These are phyloP conservation scores for Ramazzottius varieornatus DNA, from an alignment of 2,888 invertebrate species.

Conservation along the genomic window DNA sequence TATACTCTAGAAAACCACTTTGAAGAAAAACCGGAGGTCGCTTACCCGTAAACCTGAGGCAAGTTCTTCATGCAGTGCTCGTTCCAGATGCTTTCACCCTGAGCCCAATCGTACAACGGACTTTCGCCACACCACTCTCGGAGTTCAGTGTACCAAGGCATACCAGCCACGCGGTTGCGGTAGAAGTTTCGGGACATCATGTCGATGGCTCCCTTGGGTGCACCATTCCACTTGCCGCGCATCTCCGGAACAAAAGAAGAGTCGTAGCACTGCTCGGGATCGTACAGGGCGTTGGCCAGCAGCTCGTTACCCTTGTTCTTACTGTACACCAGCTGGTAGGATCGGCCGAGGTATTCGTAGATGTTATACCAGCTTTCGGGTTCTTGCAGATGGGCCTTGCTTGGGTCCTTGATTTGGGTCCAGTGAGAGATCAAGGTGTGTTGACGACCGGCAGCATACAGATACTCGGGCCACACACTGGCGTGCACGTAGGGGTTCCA, in stretches of 20 bases:
- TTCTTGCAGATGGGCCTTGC: background rate
- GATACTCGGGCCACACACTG: background rate
- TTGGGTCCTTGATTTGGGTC: background rate
- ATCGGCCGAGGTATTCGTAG: background rate
- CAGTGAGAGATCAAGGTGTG: slow-evolving; percentile 1
- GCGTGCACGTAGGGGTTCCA: background rate
- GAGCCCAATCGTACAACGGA: background rate
- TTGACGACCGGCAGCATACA: background rate
- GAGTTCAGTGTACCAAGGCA: background rate
- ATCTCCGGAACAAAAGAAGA: background rate
- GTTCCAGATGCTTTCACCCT: background rate
- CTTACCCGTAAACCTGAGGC: background rate
- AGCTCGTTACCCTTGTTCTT: background rate
- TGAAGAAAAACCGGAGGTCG: too few relatives aligned
- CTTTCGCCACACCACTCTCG: background rate
- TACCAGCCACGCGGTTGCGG: background rate
- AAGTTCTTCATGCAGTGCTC: background rate
- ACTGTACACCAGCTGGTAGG: background rate
- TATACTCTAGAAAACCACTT: background rate
- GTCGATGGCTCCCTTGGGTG: background rate
- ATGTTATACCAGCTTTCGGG: background rate
- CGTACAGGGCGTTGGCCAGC: background rate
- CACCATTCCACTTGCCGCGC: background rate
- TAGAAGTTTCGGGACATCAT: background rate
- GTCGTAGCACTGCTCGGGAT: slow-evolving; percentile 4